A percentile compares a stretch with the other conserved stretches of the same genome.
Evolutionary conservation across 1,140 invertebrate genomes (phyloP).

Genomic region (Ceratosolen solmsi): DNA sequence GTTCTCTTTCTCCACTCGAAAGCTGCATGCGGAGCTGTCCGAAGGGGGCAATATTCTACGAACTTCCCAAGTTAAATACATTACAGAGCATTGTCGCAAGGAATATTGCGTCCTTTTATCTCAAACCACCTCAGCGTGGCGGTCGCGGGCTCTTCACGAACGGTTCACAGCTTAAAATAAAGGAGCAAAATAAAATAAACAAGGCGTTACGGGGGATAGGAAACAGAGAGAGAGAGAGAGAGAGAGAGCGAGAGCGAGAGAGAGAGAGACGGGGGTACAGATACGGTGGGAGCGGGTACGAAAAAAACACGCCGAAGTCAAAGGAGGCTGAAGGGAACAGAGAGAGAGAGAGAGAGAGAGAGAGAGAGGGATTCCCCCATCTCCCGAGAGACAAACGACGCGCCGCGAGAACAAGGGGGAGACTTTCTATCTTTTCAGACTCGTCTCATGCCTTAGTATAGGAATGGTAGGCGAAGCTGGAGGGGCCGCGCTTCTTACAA

Average conservation of each 20-base stretch:
- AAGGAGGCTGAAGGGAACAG: conserved; percentile 46
- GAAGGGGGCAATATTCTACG: conserved; percentile 66
- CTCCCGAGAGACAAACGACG: conserved; percentile 60
- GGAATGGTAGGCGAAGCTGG: conserved; percentile 35
- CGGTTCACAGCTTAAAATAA: conserved; percentile 69
- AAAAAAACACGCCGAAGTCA: conserved; percentile 40
- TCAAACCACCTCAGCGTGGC: conserved; percentile 64
- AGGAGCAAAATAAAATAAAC: conserved; percentile 49
- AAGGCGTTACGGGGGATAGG: neutral
- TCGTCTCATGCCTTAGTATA: conserved; percentile 40
- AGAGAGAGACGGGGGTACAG: conserved; percentile 42
- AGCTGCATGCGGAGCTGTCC: conserved; percentile 30
- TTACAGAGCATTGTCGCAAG: conserved; percentile 63
- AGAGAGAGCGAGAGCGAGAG: neutral
- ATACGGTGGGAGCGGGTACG: too few species aligned
- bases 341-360: conserved; percentile 40
- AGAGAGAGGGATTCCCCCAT: conserved; percentile 42
- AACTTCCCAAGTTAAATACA: conserved; percentile 71
- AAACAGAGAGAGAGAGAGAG: neutral
- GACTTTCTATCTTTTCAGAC: conserved; percentile 51
- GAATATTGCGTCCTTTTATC: conserved; percentile 69
- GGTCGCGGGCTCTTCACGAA: conserved; percentile 58
- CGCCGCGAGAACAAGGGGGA: conserved; percentile 56
- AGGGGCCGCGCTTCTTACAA: conserved; percentile 71
- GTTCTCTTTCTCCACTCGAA: neutral